Evolutionary conservation across 2,888 invertebrate genomes (phyloP).

Genomic region (Apodemia zela): DNA sequence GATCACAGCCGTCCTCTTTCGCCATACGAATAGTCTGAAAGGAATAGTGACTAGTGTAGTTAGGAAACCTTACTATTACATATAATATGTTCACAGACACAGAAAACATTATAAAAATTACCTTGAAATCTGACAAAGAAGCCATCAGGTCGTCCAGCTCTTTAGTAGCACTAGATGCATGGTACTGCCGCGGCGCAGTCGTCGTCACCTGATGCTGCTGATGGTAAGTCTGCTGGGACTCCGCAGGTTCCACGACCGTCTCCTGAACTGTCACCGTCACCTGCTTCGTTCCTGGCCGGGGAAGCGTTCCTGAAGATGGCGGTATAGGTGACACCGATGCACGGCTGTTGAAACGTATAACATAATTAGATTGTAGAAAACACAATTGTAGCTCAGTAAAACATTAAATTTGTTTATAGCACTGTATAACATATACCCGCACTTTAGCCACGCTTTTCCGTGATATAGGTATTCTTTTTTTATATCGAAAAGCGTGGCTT

Average conservation of each 20-base stretch:
- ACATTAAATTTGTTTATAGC: no score
- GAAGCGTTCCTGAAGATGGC: slow-evolving; percentile 53
- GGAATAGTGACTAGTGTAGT: no score
- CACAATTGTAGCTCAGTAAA: no score
- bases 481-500: no score
- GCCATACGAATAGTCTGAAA: no score
- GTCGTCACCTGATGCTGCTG: slow-evolving; percentile 35
- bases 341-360: slow-evolving; percentile 41
- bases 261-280: slow-evolving; percentile 79
- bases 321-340: slow-evolving; percentile 57
- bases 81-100: no score
- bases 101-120: slow-evolving; percentile 43
- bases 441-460: no score
- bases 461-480: no score
- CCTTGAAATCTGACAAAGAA: slow-evolving; percentile 97
- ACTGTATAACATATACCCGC: no score
- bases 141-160: slow-evolving; percentile 98
- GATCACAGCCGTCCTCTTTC: no score
- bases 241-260: slow-evolving; percentile 75
- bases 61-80: no score
- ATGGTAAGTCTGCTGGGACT: slow-evolving; percentile 48
- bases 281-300: slow-evolving; percentile 78
- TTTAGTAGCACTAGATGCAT: slow-evolving; percentile 93
- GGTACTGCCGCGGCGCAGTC: slow-evolving; percentile 53
- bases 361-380: no score